Conservation (phyloP, 2,797 vertebrate genomes). For the Tapirus indicus region DNA sequence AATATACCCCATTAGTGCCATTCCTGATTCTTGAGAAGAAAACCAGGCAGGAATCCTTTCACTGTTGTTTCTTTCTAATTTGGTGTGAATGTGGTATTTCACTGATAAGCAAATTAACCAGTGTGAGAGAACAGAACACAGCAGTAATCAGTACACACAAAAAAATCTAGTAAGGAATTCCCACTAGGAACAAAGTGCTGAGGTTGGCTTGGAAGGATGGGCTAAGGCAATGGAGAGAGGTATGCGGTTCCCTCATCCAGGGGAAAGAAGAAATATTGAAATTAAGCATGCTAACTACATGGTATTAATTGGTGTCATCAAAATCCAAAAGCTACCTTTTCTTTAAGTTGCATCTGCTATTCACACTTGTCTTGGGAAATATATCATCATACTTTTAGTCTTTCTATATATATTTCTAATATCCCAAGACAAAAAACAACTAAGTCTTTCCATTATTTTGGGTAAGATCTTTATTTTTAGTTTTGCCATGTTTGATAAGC, state of each 20-base stretch:
- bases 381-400: background rate
- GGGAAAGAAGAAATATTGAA: background rate
- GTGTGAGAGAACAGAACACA: background rate
- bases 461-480: background rate
- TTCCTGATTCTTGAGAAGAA: background rate
- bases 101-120: background rate
- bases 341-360: background rate
- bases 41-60: background rate
- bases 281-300: background rate
- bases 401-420: background rate
- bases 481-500: background rate
- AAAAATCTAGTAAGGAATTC: background rate
- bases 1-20: background rate
- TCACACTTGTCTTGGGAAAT: background rate
- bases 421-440: background rate
- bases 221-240: background rate
- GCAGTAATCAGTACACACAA: background rate
- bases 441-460: background rate
- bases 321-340: slow-evolving; percentile 23
- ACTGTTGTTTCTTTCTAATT: background rate
- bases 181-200: background rate
- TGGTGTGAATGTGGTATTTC: background rate
- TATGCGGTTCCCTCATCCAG: background rate
- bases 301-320: background rate
- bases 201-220: background rate